These are phyloP conservation scores for Macrotrachela quadricornifera DNA, from an alignment of 1,140 invertebrate species.

Conservation along the genomic window DNA sequence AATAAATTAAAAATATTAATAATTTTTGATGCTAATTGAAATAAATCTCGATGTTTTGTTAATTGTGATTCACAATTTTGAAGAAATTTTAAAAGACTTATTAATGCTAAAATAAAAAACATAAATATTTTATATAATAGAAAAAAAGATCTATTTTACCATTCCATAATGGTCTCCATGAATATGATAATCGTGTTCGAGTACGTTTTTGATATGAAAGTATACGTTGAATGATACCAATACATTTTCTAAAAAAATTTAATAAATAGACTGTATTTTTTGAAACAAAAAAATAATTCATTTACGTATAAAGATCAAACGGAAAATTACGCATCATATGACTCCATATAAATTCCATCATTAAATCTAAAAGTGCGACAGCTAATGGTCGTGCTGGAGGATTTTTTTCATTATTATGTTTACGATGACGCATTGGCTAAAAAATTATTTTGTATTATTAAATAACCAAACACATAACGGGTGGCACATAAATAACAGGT, in stretches of 20 bases:
- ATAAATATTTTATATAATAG: not conserved
- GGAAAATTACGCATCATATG: constrained; percentile 79
- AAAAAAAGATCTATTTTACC: constrained; percentile 13
- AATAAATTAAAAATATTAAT: constrained; percentile 89
- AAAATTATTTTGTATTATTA: too few species aligned
- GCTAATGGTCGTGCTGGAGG: constrained; percentile 58
- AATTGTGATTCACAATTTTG: constrained; percentile 62
- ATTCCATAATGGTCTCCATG: constrained; percentile 86
- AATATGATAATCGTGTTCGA: constrained; percentile 57
- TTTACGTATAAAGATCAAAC: constrained; percentile 57
- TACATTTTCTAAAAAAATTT: constrained; percentile 19
- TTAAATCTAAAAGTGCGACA: constrained; percentile 59
- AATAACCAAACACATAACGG: not conserved
- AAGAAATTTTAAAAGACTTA: constrained; percentile 57
- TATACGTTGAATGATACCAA: constrained; percentile 55
- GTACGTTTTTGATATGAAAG: constrained; percentile 84
- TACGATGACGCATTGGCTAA: constrained; percentile 69
- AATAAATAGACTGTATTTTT: not conserved
- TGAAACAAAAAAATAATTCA: too few species aligned
- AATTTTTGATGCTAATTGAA: constrained; percentile 60
- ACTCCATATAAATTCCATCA: constrained; percentile 82
- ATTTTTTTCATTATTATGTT: constrained; percentile 46
- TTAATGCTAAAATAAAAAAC: not conserved
- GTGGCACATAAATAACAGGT: constrained; percentile 1
- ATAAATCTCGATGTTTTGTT: constrained; percentile 73